Conservation (phyloP, 2,888 invertebrate genomes). For the Hypsopygia costalis region DNA sequence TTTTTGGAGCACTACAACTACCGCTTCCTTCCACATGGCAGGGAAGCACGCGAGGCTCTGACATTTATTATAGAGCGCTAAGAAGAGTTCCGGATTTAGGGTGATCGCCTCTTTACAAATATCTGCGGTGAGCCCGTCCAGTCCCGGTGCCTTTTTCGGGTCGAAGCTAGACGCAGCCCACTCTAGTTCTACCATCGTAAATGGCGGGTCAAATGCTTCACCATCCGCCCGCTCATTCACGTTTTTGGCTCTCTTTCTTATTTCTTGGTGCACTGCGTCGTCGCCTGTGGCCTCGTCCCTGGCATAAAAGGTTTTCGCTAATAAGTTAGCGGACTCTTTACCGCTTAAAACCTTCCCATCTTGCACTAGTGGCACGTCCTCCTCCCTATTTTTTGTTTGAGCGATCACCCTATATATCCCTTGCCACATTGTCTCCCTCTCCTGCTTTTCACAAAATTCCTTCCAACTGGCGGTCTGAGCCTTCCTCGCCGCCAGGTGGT, state of each 20-base stretch:
- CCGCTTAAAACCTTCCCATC: constrained; percentile 4
- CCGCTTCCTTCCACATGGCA: background rate
- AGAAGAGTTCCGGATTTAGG: background rate
- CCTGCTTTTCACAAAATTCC: no score
- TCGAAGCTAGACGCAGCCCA: no score
- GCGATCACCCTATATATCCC: constrained; percentile 13
- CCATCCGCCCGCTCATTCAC: background rate
- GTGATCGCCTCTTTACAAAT: background rate
- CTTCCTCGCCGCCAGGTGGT: no score
- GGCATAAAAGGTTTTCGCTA: constrained; percentile 10
- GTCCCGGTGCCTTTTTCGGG: no score
- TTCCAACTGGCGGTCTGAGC: no score
- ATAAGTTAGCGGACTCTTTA: no score
- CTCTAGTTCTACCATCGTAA: background rate
- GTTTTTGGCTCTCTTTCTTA: background rate
- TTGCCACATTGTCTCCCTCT: no score
- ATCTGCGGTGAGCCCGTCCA: background rate
- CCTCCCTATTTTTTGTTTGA: constrained; percentile 5
- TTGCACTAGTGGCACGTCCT: background rate
- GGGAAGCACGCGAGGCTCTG: background rate
- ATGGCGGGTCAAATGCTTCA: background rate
- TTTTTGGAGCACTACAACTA: no score
- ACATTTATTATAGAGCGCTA: background rate
- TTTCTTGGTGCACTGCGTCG: background rate
- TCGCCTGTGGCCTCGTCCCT: background rate